Percentiles rank a stretch among this genome's conserved stretches.
These are phyloP conservation scores for Akabosia matsudoensis DNA, from an alignment of 1,140 invertebrate species.

Conservation along the genomic window DNA sequence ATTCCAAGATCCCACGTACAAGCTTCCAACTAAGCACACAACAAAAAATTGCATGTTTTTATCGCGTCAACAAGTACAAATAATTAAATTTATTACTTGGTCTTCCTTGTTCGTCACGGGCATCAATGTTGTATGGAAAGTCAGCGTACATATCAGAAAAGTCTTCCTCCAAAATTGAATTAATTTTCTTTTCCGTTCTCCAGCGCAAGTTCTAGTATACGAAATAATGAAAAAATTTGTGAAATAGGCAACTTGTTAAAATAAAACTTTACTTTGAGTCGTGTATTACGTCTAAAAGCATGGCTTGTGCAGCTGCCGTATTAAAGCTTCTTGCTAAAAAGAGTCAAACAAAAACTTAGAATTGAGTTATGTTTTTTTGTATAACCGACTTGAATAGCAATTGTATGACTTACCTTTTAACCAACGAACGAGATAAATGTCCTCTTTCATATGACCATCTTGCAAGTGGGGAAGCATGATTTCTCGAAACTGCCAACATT, in stretches of 20 bases:
- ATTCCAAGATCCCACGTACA: not conserved
- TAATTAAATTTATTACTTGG: not conserved
- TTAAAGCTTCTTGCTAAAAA: not conserved
- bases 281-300: not conserved
- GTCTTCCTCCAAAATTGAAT: not conserved
- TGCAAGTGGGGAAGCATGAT: not conserved
- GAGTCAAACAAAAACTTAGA: not conserved
- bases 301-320: not conserved
- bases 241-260: not conserved
- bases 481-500: not conserved
- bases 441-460: not conserved
- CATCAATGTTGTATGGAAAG: not conserved
- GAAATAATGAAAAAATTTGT: not conserved
- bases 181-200: not conserved
- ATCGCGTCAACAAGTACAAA: not conserved
- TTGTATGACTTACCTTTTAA: not conserved
- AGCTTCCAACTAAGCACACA: not conserved
- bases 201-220: conserved; percentile 14
- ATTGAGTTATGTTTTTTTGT: too few relatives aligned
- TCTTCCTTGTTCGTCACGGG: not conserved
- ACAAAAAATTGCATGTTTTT: not conserved
- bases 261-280: not conserved
- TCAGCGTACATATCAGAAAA: not conserved
- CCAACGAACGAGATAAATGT: conserved; percentile 14
- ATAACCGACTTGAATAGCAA: too few relatives aligned